These are phyloP conservation scores for Phylloscopus trochilus DNA, from an alignment of 2,113 vertebrate genomes.

Conservation along the genomic window DNA sequence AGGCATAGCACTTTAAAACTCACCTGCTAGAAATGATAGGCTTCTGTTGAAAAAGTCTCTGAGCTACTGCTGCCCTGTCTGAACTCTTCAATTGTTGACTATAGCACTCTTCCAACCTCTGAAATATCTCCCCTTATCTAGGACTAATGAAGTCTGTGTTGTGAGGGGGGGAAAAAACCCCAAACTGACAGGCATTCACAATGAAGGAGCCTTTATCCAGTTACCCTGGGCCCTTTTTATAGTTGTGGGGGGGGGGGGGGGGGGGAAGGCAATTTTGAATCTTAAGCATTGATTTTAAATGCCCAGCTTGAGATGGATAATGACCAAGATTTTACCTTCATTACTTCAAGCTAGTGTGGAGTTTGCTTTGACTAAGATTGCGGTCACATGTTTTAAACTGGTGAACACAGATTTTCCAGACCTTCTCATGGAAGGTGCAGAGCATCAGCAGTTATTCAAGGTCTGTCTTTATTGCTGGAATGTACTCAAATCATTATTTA, in stretches of 20 bases:
- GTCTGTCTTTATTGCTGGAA: background rate
- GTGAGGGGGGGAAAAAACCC: fast-evolving
- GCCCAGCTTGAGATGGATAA: fast-evolving
- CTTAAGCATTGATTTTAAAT: background rate
- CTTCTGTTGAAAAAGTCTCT: background rate
- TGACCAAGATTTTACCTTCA: background rate
- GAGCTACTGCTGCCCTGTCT: background rate
- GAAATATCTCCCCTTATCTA: background rate
- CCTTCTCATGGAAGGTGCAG: background rate
- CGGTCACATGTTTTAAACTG: background rate
- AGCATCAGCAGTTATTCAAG: background rate
- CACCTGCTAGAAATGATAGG: background rate
- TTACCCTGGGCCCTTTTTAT: background rate
- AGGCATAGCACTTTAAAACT: background rate
- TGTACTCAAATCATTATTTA: background rate
- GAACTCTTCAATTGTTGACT: background rate
- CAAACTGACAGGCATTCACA: background rate
- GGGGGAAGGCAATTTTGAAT: background rate
- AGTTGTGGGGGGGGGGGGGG: background rate
- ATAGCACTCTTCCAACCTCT: background rate
- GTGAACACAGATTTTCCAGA: background rate
- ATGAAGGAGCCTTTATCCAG: background rate
- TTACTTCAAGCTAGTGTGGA: background rate
- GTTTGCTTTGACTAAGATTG: background rate
- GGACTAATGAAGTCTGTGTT: background rate